phyloP scores from a whole-genome alignment of 2,888 invertebrate genomes.

The Crocallis elinguaria region DNA sequence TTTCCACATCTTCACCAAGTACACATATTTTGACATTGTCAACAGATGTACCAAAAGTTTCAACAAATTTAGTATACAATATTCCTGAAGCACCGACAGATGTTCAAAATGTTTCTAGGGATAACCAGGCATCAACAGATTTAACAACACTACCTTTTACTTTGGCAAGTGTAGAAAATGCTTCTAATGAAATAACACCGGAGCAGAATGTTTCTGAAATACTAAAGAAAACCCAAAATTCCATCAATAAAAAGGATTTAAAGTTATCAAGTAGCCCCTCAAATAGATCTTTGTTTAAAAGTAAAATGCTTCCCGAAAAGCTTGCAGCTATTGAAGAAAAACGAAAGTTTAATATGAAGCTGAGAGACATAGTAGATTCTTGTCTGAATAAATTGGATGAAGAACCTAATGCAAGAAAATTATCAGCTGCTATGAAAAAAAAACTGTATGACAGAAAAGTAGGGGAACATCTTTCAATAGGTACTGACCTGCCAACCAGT shows the following conservation, averaged over 20 bases:
- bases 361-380: conserved; percentile 68
- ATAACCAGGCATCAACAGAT: not conserved
- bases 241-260: not conserved
- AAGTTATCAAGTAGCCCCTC: not conserved
- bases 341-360: conserved; percentile 73
- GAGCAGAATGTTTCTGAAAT: not conserved
- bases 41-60: not conserved
- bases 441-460: conserved; percentile 19
- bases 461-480: conserved; percentile 36
- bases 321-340: conserved; percentile 70
- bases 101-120: not conserved
- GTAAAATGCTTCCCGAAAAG: conserved; percentile 63
- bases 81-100: not conserved
- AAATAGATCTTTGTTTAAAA: conserved; percentile 39
- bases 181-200: not conserved
- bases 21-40: conserved; percentile 1
- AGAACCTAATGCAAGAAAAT: conserved; percentile 31
- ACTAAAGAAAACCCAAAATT: not conserved
- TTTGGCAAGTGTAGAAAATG: not conserved
- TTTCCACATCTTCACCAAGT: not conserved
- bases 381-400: conserved; percentile 61
- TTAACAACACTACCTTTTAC: not conserved
- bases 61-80: not conserved
- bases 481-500: conserved; percentile 39
- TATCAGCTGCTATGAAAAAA: conserved; percentile 24